Evolutionary conservation across 1,140 invertebrate species (phyloP).

Genomic region (Hypothenemus hampei): DNA sequence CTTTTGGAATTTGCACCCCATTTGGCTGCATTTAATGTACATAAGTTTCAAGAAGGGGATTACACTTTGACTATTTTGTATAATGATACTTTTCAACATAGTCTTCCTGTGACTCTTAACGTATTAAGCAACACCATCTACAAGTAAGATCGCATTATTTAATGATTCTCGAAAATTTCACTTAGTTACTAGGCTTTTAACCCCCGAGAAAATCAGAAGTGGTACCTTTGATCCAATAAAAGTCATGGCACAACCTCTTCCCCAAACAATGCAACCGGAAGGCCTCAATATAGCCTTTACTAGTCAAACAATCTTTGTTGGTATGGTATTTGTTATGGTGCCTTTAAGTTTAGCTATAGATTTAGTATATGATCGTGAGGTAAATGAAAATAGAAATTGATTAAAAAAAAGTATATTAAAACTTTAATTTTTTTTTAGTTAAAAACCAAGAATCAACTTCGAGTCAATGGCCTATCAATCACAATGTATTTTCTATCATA

Average conservation of each 20-base stretch:
- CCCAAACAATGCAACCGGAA: slow-evolving; percentile 61
- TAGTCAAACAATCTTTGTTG: slow-evolving; percentile 66
- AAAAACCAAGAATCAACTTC: slow-evolving; percentile 74
- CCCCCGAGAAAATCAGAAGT: slow-evolving; percentile 30
- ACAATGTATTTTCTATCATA: slow-evolving; percentile 73
- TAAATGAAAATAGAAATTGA: slow-evolving; percentile 41
- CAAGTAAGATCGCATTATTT: slow-evolving; percentile 36
- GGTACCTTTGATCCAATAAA: slow-evolving; percentile 47
- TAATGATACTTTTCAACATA: slow-evolving; percentile 75
- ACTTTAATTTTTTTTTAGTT: slow-evolving; percentile 52
- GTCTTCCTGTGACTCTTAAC: slow-evolving; percentile 71
- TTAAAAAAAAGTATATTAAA: neutral
- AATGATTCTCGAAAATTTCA: slow-evolving; percentile 1
- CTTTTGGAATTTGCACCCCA: slow-evolving; percentile 57
- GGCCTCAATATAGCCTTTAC: slow-evolving; percentile 68
- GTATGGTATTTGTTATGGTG: slow-evolving; percentile 71
- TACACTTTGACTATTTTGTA: slow-evolving; percentile 62
- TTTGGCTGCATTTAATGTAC: slow-evolving; percentile 61
- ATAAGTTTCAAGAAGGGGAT: slow-evolving; percentile 49
- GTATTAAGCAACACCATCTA: slow-evolving; percentile 67
- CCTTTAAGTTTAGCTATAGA: slow-evolving; percentile 73
- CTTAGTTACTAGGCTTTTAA: slow-evolving; percentile 38
- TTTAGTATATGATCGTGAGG: slow-evolving; percentile 79
- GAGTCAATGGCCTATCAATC: slow-evolving; percentile 75
- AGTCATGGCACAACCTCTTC: slow-evolving; percentile 60